A percentile compares a stretch with the other conserved stretches of the same genome.
Conservation (phyloP, 2,888 invertebrate genomes). For the Glaucopsyche alexis region DNA sequence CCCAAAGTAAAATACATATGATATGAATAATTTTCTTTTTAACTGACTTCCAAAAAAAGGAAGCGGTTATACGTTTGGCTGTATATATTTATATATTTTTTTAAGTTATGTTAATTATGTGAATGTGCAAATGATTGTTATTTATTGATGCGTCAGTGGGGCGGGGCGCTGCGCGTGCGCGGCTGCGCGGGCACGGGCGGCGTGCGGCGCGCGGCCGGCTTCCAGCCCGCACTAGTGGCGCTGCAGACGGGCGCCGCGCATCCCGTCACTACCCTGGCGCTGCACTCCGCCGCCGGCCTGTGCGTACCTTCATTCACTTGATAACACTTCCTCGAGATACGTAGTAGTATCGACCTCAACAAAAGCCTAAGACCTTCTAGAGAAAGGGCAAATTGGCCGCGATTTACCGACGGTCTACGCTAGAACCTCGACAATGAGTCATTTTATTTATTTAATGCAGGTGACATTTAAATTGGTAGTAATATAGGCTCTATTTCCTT, state of each 20-base stretch:
- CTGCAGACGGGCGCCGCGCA: constrained; percentile 92
- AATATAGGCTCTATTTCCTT: too few relatives aligned
- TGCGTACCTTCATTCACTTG: constrained; percentile 81
- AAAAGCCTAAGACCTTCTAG: not conserved
- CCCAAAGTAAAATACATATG: too few relatives aligned
- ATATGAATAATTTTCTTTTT: too few relatives aligned
- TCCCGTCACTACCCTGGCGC: constrained; percentile 92
- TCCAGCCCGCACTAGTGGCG: constrained; percentile 97
- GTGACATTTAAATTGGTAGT: too few relatives aligned
- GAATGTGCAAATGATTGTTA: not conserved
- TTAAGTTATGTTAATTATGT: too few relatives aligned
- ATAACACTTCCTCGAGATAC: not conserved
- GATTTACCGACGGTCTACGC: too few relatives aligned
- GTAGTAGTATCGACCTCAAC: not conserved
- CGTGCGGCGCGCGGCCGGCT: constrained; percentile 93
- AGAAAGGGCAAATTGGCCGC: too few relatives aligned
- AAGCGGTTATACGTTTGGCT: too few relatives aligned
- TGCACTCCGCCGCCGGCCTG: constrained; percentile 99
- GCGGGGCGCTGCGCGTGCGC: constrained; percentile 53
- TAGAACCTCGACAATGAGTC: too few relatives aligned
- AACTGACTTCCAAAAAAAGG: too few relatives aligned
- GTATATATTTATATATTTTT: too few relatives aligned
- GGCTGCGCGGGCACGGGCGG: constrained; percentile 67
- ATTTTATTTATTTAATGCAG: too few relatives aligned
- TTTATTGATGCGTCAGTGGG: constrained; percentile 48